phyloP scores from a whole-genome alignment of 2,888 invertebrate species.

The Pyrrhia umbra region DNA sequence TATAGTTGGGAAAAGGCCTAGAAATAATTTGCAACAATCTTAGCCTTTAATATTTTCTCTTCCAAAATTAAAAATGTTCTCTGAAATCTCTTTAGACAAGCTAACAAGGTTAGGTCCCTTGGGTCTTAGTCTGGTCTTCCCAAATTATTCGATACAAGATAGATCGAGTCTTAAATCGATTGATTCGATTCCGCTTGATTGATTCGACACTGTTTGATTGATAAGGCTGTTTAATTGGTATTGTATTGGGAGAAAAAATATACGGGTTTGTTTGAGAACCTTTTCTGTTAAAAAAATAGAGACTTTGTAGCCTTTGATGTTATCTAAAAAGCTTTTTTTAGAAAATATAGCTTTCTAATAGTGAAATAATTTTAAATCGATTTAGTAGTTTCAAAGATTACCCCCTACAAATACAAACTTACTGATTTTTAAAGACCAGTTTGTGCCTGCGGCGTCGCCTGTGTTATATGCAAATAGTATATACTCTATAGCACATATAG shows the following conservation, averaged over 20 bases:
- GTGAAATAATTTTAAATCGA: too few relatives aligned
- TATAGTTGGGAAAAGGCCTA: background rate
- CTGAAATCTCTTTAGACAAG: background rate
- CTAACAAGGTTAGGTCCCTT: background rate
- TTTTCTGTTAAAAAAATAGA: too few relatives aligned
- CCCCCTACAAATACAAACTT: too few relatives aligned
- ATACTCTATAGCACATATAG: too few relatives aligned
- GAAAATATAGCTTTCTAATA: too few relatives aligned
- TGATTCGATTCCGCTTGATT: slow-evolving; percentile 12
- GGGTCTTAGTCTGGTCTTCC: background rate
- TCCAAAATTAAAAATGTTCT: slow-evolving; percentile 13
- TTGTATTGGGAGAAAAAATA: slow-evolving; percentile 9
- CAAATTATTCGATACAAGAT: slow-evolving; percentile 31
- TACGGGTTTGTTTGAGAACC: too few relatives aligned
- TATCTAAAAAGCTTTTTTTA: too few relatives aligned
- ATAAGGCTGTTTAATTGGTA: slow-evolving; percentile 2
- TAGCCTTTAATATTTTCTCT: background rate
- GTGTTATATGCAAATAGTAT: too few relatives aligned
- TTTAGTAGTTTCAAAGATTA: too few relatives aligned
- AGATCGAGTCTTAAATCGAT: slow-evolving; percentile 12
- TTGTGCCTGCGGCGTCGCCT: too few relatives aligned
- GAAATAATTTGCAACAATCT: background rate
- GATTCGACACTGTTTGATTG: slow-evolving; percentile 18
- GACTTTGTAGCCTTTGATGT: too few relatives aligned
- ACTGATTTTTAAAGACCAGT: too few relatives aligned